A percentile compares a stretch with the other conserved stretches of the same genome.
These are phyloP conservation scores for Aleiodes alternator DNA, from an alignment of 2,888 invertebrate species.

Conservation along the genomic window DNA sequence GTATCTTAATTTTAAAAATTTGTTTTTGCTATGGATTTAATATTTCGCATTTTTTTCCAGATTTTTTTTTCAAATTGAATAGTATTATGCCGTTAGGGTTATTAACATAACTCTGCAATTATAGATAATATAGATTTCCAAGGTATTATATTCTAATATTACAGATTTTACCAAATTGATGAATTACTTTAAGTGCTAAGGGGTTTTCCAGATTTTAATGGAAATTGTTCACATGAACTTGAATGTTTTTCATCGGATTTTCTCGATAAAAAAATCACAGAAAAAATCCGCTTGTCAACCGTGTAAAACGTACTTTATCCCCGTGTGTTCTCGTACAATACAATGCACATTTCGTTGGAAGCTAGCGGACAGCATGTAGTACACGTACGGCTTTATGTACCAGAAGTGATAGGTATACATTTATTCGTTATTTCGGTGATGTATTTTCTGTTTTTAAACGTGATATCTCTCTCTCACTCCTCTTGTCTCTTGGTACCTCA, in stretches of 20 bases:
- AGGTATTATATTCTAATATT: no score
- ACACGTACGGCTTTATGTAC: slow-evolving; percentile 69
- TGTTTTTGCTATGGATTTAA: no score
- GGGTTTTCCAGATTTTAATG: background rate
- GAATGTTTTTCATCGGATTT: slow-evolving; percentile 5
- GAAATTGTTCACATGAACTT: background rate
- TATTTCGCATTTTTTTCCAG: background rate
- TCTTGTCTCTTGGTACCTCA: slow-evolving; percentile 52
- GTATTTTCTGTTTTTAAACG: slow-evolving; percentile 34
- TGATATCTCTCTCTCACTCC: slow-evolving; percentile 66
- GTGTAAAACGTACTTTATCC: slow-evolving; percentile 31
- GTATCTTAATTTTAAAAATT: no score
- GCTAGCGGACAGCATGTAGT: slow-evolving; percentile 19
- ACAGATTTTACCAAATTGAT: no score
- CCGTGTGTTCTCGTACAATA: slow-evolving; percentile 27
- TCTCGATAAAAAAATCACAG: slow-evolving; percentile 6
- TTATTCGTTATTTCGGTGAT: slow-evolving; percentile 73
- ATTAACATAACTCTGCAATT: no score
- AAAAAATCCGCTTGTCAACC: slow-evolving; percentile 25
- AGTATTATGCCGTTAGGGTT: no score
- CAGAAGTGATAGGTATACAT: slow-evolving; percentile 73
- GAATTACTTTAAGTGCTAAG: no score
- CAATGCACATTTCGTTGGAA: slow-evolving; percentile 25
- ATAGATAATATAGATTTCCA: no score
- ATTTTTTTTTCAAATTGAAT: no score